A percentile compares a stretch with the other conserved stretches of the same genome.
These are phyloP conservation scores for Clistopyga incitator DNA, from an alignment of 2,888 invertebrate species.

Conservation along the genomic window DNA sequence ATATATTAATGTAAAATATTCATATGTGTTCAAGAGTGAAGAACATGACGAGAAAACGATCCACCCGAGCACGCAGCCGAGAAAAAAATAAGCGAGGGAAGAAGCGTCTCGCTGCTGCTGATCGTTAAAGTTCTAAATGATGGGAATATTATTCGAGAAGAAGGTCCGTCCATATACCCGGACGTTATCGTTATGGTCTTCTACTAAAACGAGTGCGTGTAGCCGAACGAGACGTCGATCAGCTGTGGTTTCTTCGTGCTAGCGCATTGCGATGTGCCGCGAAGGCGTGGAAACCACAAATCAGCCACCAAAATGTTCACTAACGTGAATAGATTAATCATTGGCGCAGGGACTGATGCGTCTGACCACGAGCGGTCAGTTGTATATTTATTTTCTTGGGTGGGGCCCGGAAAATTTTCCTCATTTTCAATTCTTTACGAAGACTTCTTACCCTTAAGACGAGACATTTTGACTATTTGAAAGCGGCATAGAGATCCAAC, in stretches of 20 bases:
- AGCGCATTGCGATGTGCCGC: slow-evolving; percentile 50
- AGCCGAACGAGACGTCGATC: slow-evolving; percentile 40
- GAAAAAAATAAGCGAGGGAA: slow-evolving; percentile 43
- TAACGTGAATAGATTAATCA: slow-evolving; percentile 66
- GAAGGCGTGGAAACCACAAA: slow-evolving; percentile 69
- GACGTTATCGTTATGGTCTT: slow-evolving; percentile 39
- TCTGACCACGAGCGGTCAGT: not conserved
- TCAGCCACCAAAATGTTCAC: slow-evolving; percentile 54
- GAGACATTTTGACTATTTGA: not conserved
- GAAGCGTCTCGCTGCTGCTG: slow-evolving; percentile 67
- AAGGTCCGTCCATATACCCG: slow-evolving; percentile 54
- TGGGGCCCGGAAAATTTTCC: not conserved
- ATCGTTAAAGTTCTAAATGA: slow-evolving; percentile 79
- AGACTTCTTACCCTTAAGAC: not conserved
- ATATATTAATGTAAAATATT: slow-evolving; percentile 49
- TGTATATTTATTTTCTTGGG: not conserved
- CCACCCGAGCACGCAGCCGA: slow-evolving; percentile 1
- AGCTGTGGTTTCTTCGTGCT: slow-evolving; percentile 42
- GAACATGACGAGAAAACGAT: slow-evolving; percentile 46
- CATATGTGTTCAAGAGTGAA: slow-evolving; percentile 21
- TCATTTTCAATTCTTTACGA: not conserved
- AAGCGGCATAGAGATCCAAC: not conserved
- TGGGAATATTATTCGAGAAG: slow-evolving; percentile 80
- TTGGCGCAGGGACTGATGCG: slow-evolving; percentile 19
- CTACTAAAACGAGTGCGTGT: slow-evolving; percentile 37